Evolutionary conservation across 2,888 invertebrate species (phyloP), one percentile per base, ranked within the genome.

Genomic region (Quadriops clusia): DNA sequence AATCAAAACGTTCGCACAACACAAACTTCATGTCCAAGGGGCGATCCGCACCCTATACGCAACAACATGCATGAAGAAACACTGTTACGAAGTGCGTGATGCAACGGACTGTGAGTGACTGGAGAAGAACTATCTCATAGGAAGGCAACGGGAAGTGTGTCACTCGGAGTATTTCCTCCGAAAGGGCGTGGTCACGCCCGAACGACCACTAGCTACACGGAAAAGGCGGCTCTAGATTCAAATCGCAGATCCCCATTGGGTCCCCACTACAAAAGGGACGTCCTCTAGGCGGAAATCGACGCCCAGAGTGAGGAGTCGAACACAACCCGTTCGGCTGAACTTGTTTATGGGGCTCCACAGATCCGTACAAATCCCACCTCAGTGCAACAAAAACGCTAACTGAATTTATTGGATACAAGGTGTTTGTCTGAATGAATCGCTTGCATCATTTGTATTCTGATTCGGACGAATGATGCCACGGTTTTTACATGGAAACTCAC

Each of bases 361-460:
- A 60, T 58, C 60, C 57, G 51, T 47, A 61, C 61, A 61, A 61
- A 61, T 60, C 60, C 60, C 57, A 56, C 60, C 56, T 53, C 54
- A 51, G 46, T 50, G 54, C 56, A 56, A 59, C 60, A 58, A 58
- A 58, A 60, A 58, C 58, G 53, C 52, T 60, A 60, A 60, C 59
- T 54, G 61, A 61, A 61, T 61, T 61, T 61, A 61, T 61, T 60
- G 60, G 60, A 58, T 60, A 61, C 61, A 61, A 59, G 60, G 60
- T 61, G 61, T 61, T 61, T 56, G 59, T 57, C 55, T 56, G 58
- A 61, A 61, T 61, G 60, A 59, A 60, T 61, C 57, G 59, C 53
- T 58, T 49, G 55, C 54, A 54, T 61, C 60, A 56, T 61, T 61
- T 61, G 60, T 61, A 60, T 60, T 60, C 60, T 49, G 58, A 58